These are phyloP conservation scores for Meganola albula DNA, from an alignment of 2,888 invertebrate genomes.

Conservation along the genomic window DNA sequence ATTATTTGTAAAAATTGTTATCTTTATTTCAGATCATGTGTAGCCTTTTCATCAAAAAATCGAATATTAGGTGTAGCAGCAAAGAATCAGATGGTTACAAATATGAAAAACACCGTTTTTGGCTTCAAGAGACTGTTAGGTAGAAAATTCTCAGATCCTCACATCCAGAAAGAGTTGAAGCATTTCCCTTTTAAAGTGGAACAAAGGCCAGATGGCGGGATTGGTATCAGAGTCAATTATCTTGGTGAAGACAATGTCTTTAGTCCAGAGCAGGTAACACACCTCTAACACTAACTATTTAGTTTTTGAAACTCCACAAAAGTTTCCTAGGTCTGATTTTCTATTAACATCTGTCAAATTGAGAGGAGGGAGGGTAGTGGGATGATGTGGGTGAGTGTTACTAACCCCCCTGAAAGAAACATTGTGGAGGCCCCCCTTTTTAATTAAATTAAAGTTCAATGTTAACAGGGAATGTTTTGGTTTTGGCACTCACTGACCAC, in stretches of 20 bases:
- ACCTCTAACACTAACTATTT: no score
- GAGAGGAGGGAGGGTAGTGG: no score
- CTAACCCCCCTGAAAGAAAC: no score
- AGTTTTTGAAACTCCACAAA: no score
- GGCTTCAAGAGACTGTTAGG: slow-evolving; percentile 96
- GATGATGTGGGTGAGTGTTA: no score
- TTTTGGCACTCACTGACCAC: no score
- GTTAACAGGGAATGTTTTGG: no score
- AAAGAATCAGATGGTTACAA: slow-evolving; percentile 97
- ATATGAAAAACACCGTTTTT: slow-evolving; percentile 97
- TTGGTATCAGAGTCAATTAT: slow-evolving; percentile 93
- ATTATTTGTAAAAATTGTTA: slow-evolving; percentile 8
- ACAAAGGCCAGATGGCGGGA: slow-evolving; percentile 85
- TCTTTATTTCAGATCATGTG: slow-evolving; percentile 90
- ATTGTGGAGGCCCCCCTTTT: no score
- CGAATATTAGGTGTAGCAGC: slow-evolving; percentile 97
- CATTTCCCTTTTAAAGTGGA: slow-evolving; percentile 88
- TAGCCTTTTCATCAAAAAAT: slow-evolving; percentile 95
- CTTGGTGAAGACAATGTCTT: slow-evolving; percentile 91
- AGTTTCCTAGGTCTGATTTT: no score
- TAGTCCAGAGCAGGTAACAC: slow-evolving; percentile 89
- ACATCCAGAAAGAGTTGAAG: slow-evolving; percentile 89
- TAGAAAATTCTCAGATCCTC: slow-evolving; percentile 91
- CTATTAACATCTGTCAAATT: no score
- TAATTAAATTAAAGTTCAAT: no score